These are phyloP conservation scores for Drosophila nigrodunni DNA, from an alignment of 1,140 invertebrate genomes.

Conservation along the genomic window DNA sequence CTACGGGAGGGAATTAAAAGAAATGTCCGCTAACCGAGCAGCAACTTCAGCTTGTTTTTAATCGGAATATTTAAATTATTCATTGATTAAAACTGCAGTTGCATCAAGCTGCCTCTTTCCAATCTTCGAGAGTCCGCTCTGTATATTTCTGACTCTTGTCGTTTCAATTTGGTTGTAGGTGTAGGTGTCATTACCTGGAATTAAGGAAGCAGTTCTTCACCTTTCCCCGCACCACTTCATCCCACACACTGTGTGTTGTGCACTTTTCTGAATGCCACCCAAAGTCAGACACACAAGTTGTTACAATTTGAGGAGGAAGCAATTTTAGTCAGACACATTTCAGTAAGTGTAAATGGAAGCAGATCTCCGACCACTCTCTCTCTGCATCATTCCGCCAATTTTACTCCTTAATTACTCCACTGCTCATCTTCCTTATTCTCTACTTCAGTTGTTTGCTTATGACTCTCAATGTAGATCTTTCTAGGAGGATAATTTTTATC, in stretches of 20 bases:
- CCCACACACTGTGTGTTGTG: background rate
- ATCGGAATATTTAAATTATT: constrained; percentile 83
- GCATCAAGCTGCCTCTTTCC: constrained; percentile 35
- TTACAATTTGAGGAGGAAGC: background rate
- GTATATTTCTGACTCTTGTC: constrained; percentile 28
- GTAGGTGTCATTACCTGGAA: constrained; percentile 66
- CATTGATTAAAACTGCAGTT: constrained; percentile 72
- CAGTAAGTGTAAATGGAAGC: background rate
- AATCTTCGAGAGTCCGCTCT: background rate
- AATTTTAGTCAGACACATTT: background rate
- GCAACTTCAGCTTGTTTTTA: constrained; percentile 68
- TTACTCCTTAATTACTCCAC: too few relatives aligned
- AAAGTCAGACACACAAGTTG: constrained; percentile 32
- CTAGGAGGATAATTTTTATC: too few relatives aligned
- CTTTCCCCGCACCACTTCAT: background rate
- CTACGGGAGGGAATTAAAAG: constrained; percentile 75
- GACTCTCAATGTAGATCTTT: too few relatives aligned
- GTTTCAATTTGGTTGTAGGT: constrained; percentile 44
- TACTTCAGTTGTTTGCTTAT: too few relatives aligned
- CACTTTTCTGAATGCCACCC: constrained; percentile 20
- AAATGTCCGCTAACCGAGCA: constrained; percentile 59
- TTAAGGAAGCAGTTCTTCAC: constrained; percentile 22
- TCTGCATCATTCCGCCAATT: too few relatives aligned
- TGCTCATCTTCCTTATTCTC: too few relatives aligned
- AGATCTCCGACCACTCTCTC: background rate